Conservation (phyloP, 2,888 invertebrate genomes). For the Enoplolaimus lenunculus region DNA sequence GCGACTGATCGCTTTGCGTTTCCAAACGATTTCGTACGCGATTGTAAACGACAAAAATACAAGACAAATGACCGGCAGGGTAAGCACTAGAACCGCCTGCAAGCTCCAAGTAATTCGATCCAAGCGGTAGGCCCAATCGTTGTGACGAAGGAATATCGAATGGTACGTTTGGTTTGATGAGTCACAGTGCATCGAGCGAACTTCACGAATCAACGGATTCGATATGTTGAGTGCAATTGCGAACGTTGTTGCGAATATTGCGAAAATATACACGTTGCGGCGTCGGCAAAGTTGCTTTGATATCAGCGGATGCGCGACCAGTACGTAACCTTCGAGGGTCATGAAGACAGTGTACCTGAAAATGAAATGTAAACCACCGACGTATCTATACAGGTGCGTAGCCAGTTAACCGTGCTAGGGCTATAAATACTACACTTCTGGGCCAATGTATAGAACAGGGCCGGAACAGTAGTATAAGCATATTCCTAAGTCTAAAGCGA, state of each 20-base stretch:
- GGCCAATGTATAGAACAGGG: no score
- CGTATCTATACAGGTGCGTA: no score
- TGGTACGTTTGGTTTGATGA: not conserved
- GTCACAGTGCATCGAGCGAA: conserved; percentile 4
- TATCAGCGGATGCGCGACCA: conserved; percentile 22
- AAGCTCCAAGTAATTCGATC: not conserved
- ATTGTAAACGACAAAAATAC: conserved; percentile 1
- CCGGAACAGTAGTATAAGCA: no score
- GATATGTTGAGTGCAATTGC: conserved; percentile 20
- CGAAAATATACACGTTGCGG: conserved; percentile 9
- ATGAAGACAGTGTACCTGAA: conserved; percentile 24
- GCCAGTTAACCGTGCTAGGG: no score
- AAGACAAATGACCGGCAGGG: conserved; percentile 18
- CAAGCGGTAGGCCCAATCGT: not conserved
- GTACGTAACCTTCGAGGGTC: conserved; percentile 21
- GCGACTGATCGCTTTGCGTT: not conserved
- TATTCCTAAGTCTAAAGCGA: no score
- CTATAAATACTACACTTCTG: no score
- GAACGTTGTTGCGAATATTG: not conserved
- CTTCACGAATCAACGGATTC: conserved; percentile 13
- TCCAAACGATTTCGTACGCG: conserved; percentile 14
- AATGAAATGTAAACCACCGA: not conserved
- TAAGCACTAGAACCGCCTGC: not conserved
- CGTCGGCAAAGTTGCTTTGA: conserved; percentile 15
- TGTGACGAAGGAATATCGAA: not conserved